A percentile compares a stretch with the other conserved stretches of the same genome.
These are phyloP conservation scores for Drosophila rufa DNA, from an alignment of 1,140 invertebrate species.

Conservation along the genomic window DNA sequence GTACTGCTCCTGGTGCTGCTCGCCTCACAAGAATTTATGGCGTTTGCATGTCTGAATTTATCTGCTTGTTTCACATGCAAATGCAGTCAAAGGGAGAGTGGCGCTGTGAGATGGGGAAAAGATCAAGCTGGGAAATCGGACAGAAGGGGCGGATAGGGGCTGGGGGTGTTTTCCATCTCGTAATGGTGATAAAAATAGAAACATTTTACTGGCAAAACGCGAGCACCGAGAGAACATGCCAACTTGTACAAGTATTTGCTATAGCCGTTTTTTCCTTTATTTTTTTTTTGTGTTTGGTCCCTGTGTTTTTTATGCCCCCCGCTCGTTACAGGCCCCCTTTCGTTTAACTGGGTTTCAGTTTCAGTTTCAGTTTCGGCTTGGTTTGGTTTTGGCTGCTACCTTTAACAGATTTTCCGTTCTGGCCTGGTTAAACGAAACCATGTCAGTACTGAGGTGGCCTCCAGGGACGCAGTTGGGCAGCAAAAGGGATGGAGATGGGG, in stretches of 20 bases:
- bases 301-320: slow-evolving; percentile 4
- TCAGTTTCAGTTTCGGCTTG: slow-evolving; percentile 38
- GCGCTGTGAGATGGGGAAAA: not conserved
- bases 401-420: slow-evolving; percentile 75
- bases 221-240: slow-evolving; percentile 56
- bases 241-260: slow-evolving; percentile 50
- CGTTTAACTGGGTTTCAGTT: slow-evolving; percentile 35
- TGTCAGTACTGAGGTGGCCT: slow-evolving; percentile 54
- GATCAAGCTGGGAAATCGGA: slow-evolving; percentile 31
- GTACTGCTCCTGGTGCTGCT: slow-evolving; percentile 22
- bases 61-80: slow-evolving; percentile 83
- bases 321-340: slow-evolving; percentile 17
- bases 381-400: slow-evolving; percentile 47
- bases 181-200: slow-evolving; percentile 82
- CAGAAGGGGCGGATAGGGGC: not conserved
- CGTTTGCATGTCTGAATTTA: slow-evolving; percentile 82
- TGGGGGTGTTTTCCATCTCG: slow-evolving; percentile 56
- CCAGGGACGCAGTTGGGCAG: slow-evolving; percentile 34
- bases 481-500: not conserved
- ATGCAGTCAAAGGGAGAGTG: slow-evolving; percentile 50
- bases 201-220: slow-evolving; percentile 66
- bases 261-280: slow-evolving; percentile 5
- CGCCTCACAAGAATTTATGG: slow-evolving; percentile 72
- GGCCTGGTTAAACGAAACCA: slow-evolving; percentile 65
- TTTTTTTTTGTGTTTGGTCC: not conserved